phyloP scores from a whole-genome alignment of 2,888 invertebrate genomes.

The Rhagonycha lutea region DNA sequence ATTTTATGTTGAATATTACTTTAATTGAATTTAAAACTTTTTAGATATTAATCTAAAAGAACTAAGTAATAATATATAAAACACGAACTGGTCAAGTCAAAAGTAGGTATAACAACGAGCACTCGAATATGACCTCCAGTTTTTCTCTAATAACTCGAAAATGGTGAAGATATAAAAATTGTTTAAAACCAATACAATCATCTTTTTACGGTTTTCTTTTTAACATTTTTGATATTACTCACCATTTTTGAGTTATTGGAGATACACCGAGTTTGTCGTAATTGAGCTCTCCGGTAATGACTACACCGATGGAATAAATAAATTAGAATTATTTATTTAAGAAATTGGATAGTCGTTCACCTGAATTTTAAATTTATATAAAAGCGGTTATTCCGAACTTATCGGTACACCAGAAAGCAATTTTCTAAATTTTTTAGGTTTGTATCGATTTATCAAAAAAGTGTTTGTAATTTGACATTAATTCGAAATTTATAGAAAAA shows the following conservation, averaged over 20 bases:
- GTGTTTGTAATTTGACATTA: not conserved
- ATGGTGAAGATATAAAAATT: too few relatives aligned
- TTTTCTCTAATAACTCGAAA: too few relatives aligned
- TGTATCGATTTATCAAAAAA: not conserved
- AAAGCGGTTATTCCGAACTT: not conserved
- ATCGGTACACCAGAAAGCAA: not conserved
- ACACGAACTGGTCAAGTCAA: too few relatives aligned
- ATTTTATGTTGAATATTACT: not conserved
- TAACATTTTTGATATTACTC: too few relatives aligned
- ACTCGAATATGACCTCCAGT: too few relatives aligned
- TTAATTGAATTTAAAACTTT: not conserved
- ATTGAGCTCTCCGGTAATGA: too few relatives aligned
- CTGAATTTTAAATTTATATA: not conserved
- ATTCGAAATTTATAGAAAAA: not conserved
- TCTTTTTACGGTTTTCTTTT: too few relatives aligned
- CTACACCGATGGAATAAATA: not conserved
- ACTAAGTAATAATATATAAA: too few relatives aligned
- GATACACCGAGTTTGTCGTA: too few relatives aligned
- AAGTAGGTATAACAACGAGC: too few relatives aligned
- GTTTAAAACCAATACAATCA: too few relatives aligned
- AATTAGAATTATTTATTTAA: not conserved
- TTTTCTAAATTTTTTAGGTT: not conserved
- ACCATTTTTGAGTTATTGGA: too few relatives aligned
- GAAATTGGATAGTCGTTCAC: not conserved
- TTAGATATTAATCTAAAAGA: not conserved